Base-by-base conservation (phyloP, 1,140 invertebrate species). In the Conus betulinus region DNA sequence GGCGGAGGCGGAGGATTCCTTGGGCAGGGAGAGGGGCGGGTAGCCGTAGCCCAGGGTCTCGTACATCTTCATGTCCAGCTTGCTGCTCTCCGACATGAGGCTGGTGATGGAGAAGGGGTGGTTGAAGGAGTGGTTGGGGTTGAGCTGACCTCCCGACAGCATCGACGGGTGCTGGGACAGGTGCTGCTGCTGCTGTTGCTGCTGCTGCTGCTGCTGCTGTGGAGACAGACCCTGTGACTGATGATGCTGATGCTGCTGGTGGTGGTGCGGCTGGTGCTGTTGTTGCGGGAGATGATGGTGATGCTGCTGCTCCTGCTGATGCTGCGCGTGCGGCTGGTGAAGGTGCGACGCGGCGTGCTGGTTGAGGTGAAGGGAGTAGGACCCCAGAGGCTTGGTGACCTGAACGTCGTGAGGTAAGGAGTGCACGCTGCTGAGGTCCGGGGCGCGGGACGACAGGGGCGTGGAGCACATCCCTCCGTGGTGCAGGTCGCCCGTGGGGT, bases 51-150 rank as follows among this genome's bases (percentile, higher is more conserved):
- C 90, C 74, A 93, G 91, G 92, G 93, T 93, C 86, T 93, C 91
- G 67, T 95, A 93, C 89, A 94, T 92, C 92, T 95, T 95, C 90
- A 95, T 90, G 91, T 95, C 94, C 90, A 95, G 91, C 91, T 94
- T 95, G 86, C 88, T 89, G 88, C 90, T 91, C 76, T 94, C 94
- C 17, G 93, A 94, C 87, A 95, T 95, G 87, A 95, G 91, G 92
- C 93, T 95, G 88, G 93, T 95, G 93, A 99, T 99, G 94, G 98
- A 98, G 95, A 99, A 99, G 1, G 98, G 98, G 95, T 99, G 97
- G 89, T 95, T 95, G 91, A 94, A 94, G 17, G 93, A 94, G 90
- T 93, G 93, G 78, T 92, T 88, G 51, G 92, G 90, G 89, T 92
- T 91, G 52, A 93, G 90, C 88, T 92, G 91, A 88, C 93, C 93